A percentile compares a stretch with the other conserved stretches of the same genome.
phyloP scores from a whole-genome alignment of 2,888 invertebrate species.

The Cryptops parisi region DNA sequence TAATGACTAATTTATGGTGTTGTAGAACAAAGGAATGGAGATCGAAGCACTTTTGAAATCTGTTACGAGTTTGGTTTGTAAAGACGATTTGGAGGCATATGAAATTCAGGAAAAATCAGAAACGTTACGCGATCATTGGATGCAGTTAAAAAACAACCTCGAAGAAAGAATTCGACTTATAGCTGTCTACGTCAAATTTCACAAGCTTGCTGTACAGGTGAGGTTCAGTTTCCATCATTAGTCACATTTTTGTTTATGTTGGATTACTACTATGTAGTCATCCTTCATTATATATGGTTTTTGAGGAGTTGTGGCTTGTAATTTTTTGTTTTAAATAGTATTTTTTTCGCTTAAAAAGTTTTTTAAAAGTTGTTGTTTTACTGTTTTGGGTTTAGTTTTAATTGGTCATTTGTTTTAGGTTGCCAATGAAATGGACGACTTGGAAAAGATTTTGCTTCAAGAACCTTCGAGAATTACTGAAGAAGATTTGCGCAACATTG shows the following conservation, averaged over 20 bases:
- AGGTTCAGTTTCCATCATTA: no score
- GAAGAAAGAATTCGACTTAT: constrained; percentile 46
- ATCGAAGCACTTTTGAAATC: constrained; percentile 48
- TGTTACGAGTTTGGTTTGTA: constrained; percentile 46
- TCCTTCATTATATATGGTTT: no score
- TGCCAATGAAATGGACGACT: constrained; percentile 46
- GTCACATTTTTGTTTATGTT: no score
- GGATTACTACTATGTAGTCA: no score
- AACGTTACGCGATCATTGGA: constrained; percentile 28
- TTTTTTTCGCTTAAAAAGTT: no score
- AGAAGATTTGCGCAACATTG: constrained; percentile 34
- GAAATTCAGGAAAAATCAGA: constrained; percentile 29
- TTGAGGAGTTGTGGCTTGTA: background rate
- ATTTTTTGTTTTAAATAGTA: background rate
- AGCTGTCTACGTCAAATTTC: constrained; percentile 53
- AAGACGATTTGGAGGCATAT: constrained; percentile 42
- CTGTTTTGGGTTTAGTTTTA: no score
- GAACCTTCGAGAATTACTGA: constrained; percentile 38
- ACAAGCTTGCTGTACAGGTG: constrained; percentile 47
- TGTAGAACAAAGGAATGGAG: constrained; percentile 49
- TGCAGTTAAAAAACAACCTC: constrained; percentile 26
- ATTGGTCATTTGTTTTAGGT: no score
- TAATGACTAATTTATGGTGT: constrained; percentile 15
- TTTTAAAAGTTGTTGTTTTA: no score
- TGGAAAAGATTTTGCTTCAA: constrained; percentile 45